phyloP scores from a whole-genome alignment of 1,140 invertebrate species.

The Pentalonia nigronervosa region DNA sequence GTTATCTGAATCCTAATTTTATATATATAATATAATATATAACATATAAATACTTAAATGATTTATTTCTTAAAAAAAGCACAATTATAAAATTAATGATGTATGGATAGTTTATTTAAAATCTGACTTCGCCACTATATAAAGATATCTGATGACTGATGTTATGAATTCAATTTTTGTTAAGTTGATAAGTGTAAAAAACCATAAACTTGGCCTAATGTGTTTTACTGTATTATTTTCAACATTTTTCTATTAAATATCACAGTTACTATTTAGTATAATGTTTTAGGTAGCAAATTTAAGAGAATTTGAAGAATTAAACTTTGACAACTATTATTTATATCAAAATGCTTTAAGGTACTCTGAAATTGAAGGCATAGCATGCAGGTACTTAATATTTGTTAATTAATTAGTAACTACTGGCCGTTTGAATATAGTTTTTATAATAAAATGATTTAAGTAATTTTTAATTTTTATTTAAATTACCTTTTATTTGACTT shows the following conservation, averaged over 20 bases:
- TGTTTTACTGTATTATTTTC: not conserved
- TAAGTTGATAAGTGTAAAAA: not conserved
- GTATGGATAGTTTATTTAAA: not conserved
- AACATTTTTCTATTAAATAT: not conserved
- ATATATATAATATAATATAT: no score
- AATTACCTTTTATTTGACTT: not conserved
- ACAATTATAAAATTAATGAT: not conserved
- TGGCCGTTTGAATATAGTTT: not conserved
- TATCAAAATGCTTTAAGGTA: conserved; percentile 83
- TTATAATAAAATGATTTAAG: not conserved
- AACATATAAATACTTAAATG: not conserved
- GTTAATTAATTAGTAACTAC: not conserved
- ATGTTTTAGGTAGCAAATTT: conserved; percentile 83
- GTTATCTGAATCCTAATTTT: no score
- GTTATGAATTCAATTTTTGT: not conserved
- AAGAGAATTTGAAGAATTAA: conserved; percentile 84
- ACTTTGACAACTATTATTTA: conserved; percentile 78
- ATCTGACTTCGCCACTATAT: no score
- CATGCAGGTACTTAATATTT: conserved; percentile 70
- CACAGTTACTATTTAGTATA: not conserved
- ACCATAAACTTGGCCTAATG: not conserved
- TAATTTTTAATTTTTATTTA: not conserved
- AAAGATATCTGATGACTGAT: not conserved
- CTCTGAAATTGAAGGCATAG: conserved; percentile 78
- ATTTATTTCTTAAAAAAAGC: not conserved